phyloP scores from a whole-genome alignment of 1,140 invertebrate species.

The Oryctes rhinoceros region DNA sequence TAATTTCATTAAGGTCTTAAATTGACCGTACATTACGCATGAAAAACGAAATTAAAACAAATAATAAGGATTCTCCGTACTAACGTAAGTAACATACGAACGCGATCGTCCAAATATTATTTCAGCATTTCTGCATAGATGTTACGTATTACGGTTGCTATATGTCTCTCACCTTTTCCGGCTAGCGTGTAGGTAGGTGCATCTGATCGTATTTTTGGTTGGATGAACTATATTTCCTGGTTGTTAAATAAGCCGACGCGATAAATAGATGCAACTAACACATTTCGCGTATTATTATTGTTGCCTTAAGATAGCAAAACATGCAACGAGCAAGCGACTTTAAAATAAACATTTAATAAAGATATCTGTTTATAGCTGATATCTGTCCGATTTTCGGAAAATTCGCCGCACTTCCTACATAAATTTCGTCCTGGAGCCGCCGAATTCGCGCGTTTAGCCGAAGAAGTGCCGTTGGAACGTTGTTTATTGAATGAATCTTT shows the following conservation, averaged over 20 bases:
- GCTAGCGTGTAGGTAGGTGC: not conserved
- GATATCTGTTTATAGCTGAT: slow-evolving; percentile 26
- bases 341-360: slow-evolving; percentile 32
- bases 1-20: slow-evolving; percentile 11
- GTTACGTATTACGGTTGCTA: not conserved
- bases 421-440: not conserved
- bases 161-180: not conserved
- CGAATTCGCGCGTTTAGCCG: not conserved
- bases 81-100: not conserved
- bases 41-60: not conserved
- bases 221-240: not conserved
- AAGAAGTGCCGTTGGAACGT: not conserved
- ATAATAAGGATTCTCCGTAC: not conserved
- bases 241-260: not conserved
- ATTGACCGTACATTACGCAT: not conserved
- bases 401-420: not conserved
- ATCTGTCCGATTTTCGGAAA: slow-evolving; percentile 16
- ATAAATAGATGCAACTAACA: slow-evolving; percentile 7
- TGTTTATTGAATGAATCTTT: not conserved
- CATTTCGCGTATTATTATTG: slow-evolving; percentile 3
- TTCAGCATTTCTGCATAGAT: slow-evolving; percentile 22
- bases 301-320: slow-evolving; percentile 4
- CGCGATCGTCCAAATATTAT: not conserved
- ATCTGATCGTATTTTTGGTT: not conserved
- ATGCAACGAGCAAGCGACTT: slow-evolving; percentile 2